Evolutionary conservation across 2,888 invertebrate genomes (phyloP).

Genomic region (Drosophila hamatofila): DNA sequence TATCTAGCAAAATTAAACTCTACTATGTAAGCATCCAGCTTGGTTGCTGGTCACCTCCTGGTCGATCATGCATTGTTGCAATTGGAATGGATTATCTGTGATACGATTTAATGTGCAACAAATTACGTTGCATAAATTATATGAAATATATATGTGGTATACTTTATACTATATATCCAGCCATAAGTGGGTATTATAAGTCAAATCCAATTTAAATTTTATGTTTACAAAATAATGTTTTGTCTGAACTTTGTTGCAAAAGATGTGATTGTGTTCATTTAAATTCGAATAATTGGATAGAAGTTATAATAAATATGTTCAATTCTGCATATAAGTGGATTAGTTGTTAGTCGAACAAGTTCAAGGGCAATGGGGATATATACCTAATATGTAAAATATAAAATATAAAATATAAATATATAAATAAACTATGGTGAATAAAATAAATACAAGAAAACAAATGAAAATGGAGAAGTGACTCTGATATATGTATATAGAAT

Average conservation of each 20-base stretch:
- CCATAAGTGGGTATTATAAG: not conserved
- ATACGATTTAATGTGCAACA: conserved; percentile 1
- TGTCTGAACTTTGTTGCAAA: not conserved
- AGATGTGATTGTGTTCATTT: not conserved
- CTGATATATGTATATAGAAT: too few relatives aligned
- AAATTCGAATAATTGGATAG: not conserved
- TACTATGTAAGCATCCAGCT: not conserved
- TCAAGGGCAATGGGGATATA: not conserved
- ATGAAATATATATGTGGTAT: not conserved
- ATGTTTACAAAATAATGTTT: not conserved
- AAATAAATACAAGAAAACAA: too few relatives aligned
- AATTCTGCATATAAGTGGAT: not conserved
- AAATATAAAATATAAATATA: not conserved
- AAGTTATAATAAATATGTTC: not conserved
- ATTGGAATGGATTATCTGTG: not conserved
- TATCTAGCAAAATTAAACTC: too few relatives aligned
- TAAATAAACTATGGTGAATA: too few relatives aligned
- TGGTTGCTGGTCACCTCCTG: not conserved
- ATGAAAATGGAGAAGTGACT: too few relatives aligned
- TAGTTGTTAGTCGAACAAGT: not conserved
- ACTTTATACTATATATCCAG: not conserved
- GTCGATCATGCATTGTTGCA: not conserved
- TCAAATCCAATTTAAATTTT: conserved; percentile 1
- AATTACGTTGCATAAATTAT: conserved; percentile 9
- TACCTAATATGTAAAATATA: not conserved